phyloP scores from a whole-genome alignment of 2,797 vertebrate genomes.

The Scleropages formosus region DNA sequence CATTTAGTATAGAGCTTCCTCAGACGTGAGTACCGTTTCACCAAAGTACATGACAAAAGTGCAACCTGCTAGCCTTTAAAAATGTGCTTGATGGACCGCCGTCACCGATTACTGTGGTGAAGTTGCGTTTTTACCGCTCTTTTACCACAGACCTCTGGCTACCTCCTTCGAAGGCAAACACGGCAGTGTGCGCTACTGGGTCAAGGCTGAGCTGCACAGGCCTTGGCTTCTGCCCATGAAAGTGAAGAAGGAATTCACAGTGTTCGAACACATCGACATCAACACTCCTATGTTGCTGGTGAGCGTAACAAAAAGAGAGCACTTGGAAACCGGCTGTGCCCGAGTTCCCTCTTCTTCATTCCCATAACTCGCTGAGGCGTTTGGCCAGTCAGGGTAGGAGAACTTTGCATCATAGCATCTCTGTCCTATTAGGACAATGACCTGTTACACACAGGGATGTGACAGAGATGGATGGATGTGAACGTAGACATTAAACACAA shows the following conservation, averaged over 20 bases:
- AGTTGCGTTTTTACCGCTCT: not conserved
- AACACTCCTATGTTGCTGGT: constrained; percentile 97
- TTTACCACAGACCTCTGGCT: constrained; percentile 85
- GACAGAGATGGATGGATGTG: no score
- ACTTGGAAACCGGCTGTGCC: not conserved
- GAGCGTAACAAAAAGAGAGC: constrained; percentile 44
- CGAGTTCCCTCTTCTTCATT: no score
- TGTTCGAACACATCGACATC: constrained; percentile 99
- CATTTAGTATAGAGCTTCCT: constrained; percentile 97
- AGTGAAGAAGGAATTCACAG: constrained; percentile 98
- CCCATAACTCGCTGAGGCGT: no score
- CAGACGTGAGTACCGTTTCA: constrained; percentile 83
- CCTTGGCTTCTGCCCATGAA: constrained; percentile 93
- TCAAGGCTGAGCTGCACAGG: constrained; percentile 93
- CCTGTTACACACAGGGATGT: no score
- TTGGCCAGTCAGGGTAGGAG: no score
- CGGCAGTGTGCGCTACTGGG: constrained; percentile 96
- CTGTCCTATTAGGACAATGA: no score
- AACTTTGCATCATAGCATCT: no score
- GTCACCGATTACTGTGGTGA: not conserved
- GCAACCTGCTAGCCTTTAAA: not conserved
- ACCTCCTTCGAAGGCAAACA: constrained; percentile 98
- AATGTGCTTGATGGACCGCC: not conserved
- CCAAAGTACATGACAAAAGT: not conserved
- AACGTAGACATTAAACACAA: no score